Percentiles rank a stretch among this genome's conserved stretches.
phyloP scores from a whole-genome alignment of 2,797 vertebrate genomes.

The Peromyscus aztecus region DNA sequence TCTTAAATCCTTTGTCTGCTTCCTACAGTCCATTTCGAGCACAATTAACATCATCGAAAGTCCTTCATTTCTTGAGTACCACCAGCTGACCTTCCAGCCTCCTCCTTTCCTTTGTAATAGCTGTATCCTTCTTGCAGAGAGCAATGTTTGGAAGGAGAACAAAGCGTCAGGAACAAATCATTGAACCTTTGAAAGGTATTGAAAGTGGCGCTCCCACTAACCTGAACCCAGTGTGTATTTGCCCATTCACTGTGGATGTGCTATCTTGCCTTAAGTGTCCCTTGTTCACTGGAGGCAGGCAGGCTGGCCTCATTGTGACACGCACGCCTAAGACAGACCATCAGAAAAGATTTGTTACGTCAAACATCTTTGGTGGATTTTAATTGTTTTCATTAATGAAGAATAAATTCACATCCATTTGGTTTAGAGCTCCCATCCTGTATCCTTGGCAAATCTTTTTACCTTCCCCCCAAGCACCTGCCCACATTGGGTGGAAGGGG shows the following conservation, averaged over 20 bases:
- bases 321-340: background rate
- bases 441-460: background rate
- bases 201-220: background rate
- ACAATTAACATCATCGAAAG: background rate
- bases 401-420: background rate
- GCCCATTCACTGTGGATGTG: background rate
- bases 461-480: background rate
- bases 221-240: background rate
- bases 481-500: background rate
- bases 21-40: background rate
- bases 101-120: background rate
- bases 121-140: background rate
- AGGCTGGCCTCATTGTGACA: background rate
- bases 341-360: background rate
- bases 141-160: conserved; percentile 12
- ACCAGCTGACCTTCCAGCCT: background rate
- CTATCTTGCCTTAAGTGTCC: background rate
- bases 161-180: conserved; percentile 25
- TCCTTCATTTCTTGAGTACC: background rate
- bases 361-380: background rate
- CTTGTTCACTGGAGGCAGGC: background rate
- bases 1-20: background rate
- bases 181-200: background rate
- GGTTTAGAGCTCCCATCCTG: background rate
- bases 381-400: background rate